phyloP scores from a whole-genome alignment of 1,140 invertebrate species.

The Batillaria attramentaria region DNA sequence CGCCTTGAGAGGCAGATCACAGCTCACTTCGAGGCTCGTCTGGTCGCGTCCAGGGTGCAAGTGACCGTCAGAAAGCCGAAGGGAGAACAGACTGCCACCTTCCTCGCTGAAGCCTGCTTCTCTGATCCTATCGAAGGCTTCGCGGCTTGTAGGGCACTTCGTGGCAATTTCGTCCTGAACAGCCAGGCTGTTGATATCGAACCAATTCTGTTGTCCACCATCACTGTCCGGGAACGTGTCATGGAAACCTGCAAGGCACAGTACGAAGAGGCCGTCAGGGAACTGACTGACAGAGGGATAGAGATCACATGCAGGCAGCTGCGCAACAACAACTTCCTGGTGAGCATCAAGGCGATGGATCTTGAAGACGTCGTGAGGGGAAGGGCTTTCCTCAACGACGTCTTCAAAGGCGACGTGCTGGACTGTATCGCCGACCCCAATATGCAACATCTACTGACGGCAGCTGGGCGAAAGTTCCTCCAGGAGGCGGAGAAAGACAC shows the following conservation, averaged over 20 bases:
- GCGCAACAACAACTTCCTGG: constrained; percentile 36
- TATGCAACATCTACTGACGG: constrained; percentile 40
- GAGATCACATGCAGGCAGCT: constrained; percentile 21
- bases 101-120: constrained; percentile 46
- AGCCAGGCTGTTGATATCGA: constrained; percentile 36
- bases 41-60: constrained; percentile 16
- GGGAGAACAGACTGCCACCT: constrained; percentile 21
- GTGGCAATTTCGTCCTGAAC: constrained; percentile 25
- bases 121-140: constrained; percentile 48
- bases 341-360: constrained; percentile 46
- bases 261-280: constrained; percentile 37
- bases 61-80: constrained; percentile 30
- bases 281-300: constrained; percentile 9
- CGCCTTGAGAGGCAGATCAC: neutral
- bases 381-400: constrained; percentile 37
- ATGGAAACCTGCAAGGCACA: constrained; percentile 36
- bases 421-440: constrained; percentile 30
- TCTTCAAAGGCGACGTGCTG: constrained; percentile 49
- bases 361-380: constrained; percentile 36
- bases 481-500: constrained; percentile 43
- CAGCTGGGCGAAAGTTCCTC: constrained; percentile 43
- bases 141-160: constrained; percentile 35
- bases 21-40: neutral
- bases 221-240: constrained; percentile 41
- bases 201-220: constrained; percentile 40